Conservation (phyloP, 2,888 invertebrate species). For the Nectonema munidae region DNA sequence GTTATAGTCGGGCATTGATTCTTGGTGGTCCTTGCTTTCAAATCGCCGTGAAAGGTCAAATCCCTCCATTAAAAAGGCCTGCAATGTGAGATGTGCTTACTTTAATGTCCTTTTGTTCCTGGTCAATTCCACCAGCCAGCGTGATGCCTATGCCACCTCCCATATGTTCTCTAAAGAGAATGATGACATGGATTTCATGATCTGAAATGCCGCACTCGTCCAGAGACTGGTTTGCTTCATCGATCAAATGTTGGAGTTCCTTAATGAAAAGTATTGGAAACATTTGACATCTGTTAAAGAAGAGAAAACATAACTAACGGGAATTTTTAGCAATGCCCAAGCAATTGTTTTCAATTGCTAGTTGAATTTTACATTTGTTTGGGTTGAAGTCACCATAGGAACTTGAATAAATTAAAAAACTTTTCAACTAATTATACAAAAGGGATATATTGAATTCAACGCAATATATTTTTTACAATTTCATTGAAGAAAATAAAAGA, state of each 20-base stretch:
- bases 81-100: conserved; percentile 32
- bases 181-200: conserved; percentile 33
- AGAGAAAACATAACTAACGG: background rate
- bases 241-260: conserved; percentile 34
- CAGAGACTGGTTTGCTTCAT: conserved; percentile 34
- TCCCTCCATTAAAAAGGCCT: too few species aligned
- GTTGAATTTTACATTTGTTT: too few species aligned
- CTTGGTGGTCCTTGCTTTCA: too few species aligned
- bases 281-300: background rate
- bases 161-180: conserved; percentile 32
- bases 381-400: too few species aligned
- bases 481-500: too few species aligned
- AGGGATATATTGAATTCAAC: too few species aligned
- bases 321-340: background rate
- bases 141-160: conserved; percentile 50
- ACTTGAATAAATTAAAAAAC: too few species aligned
- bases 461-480: too few species aligned
- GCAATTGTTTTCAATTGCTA: too few species aligned
- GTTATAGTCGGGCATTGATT: too few species aligned
- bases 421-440: too few species aligned
- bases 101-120: conserved; percentile 60
- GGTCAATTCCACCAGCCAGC: conserved; percentile 53
- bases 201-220: conserved; percentile 26
- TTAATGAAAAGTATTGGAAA: conserved; percentile 18
- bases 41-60: too few species aligned